These are phyloP conservation scores for Lepidocolaptes lacrymiger DNA, from an alignment of 2,797 vertebrate species.

Conservation along the genomic window DNA sequence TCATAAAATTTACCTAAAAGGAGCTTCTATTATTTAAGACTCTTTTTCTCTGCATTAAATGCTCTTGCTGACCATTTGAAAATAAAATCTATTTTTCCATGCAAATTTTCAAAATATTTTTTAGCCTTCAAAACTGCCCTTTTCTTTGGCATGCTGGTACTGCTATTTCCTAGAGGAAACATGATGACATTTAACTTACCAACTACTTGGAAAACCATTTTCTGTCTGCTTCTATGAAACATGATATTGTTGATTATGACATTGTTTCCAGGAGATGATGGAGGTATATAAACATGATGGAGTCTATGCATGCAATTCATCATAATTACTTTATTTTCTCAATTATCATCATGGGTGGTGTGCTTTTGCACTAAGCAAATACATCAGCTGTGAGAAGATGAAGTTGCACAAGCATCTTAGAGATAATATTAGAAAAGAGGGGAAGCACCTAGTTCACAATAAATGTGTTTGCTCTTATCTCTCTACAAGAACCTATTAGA, in stretches of 20 bases:
- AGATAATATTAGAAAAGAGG: neutral
- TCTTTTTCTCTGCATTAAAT: conserved; percentile 12
- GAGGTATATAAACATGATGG: neutral
- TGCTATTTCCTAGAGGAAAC: neutral
- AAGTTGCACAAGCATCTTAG: neutral
- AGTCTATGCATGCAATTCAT: neutral
- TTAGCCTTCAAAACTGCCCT: conserved; percentile 4
- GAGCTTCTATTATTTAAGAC: conserved; percentile 67
- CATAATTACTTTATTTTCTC: neutral
- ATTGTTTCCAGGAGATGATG: neutral
- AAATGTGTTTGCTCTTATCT: neutral
- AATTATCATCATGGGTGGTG: neutral
- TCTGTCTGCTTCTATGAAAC: neutral
- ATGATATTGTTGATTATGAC: neutral
- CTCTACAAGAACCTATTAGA: neutral
- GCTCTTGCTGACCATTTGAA: neutral
- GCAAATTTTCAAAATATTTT: conserved; percentile 22
- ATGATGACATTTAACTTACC: neutral
- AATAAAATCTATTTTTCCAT: conserved; percentile 19
- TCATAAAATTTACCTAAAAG: conserved; percentile 69
- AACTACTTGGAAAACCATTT: neutral
- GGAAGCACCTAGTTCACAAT: neutral
- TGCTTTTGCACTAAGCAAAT: neutral
- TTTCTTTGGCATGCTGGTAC: conserved; percentile 7
- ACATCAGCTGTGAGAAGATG: neutral